Evolutionary conservation across 2,797 vertebrate species (phyloP).

Genomic region (Phataginus tricuspis): DNA sequence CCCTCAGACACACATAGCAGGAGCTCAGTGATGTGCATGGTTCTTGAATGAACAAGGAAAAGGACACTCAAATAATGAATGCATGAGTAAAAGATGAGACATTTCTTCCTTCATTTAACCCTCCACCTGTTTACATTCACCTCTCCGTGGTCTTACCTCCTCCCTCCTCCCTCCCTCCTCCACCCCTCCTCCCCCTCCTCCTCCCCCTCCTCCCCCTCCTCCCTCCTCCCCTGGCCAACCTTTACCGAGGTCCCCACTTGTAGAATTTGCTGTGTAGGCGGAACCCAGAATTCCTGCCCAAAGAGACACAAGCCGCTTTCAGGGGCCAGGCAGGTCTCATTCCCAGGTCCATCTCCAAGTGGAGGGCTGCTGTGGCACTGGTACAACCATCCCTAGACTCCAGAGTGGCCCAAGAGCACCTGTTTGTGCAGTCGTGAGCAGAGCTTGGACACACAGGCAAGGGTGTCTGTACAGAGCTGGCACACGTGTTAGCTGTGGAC

Average conservation of each 20-base stretch:
- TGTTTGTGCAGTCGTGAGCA: not conserved
- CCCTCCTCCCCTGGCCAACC: not conserved
- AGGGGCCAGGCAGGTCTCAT: not conserved
- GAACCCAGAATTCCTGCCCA: not conserved
- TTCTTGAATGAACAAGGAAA: not conserved
- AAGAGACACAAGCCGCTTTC: not conserved
- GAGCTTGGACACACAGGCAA: not conserved
- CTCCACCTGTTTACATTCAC: not conserved
- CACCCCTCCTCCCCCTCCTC: not conserved
- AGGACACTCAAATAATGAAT: not conserved
- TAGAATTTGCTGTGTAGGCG: not conserved
- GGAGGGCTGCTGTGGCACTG: not conserved
- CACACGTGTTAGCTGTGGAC: not conserved
- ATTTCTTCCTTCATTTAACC: not conserved
- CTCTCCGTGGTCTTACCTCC: not conserved
- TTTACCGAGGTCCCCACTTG: not conserved
- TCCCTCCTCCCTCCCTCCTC: not conserved
- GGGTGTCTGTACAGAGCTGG: not conserved
- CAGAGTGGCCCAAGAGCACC: not conserved
- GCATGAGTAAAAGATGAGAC: fast-evolving
- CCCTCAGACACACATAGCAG: fast-evolving
- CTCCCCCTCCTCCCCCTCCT: not conserved
- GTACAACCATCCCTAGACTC: not conserved
- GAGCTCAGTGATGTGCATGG: not conserved
- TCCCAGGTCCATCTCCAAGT: not conserved